Evolutionary conservation across 2,888 invertebrate genomes (phyloP), one percentile per base, ranked within the genome.

Genomic region (Zele albiditarsus): DNA sequence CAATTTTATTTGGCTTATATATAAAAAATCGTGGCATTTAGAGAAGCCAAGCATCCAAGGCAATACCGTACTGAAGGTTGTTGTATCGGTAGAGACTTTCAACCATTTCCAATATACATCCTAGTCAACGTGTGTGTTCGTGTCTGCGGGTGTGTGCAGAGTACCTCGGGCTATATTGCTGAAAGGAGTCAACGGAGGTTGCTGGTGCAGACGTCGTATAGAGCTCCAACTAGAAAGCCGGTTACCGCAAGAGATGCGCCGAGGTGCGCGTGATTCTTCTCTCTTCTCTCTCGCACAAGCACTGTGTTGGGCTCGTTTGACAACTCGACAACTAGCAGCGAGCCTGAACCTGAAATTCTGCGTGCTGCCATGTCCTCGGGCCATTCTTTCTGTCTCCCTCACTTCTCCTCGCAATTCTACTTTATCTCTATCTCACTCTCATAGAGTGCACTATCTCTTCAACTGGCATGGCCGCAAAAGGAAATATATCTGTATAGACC

Each of bases 311-410:
- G 78, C 87, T 77, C 78, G 82, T 84, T 83, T 80, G 83, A 78
- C 80, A 82, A 83, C 84, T 81, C 81, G 81, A 73, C 79, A 78
- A 53, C 79, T 73, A 78, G 79, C 78, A 77, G 76, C 63, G 53
- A 75, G 80, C 77, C 80, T 86, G 85, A 86, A 86, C 86, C 86
- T 85, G 86, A 85, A 86, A 86, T 84, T 82, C 80, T 81, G 80
- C 77, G 82, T 20, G 53, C 53, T 20, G 14, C 89, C 89, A 82
- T 89, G 81, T 83, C 89, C 88, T 87, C 79, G 70, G 79, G 80
- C 79, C 88, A 89, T 63, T 78, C 72, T 75, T 77, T 73, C 53
- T 63, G 25, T 38, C 57, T 33, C 57, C 27, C 33, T 23, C 57
- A 31, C 38, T 33, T 63, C 31, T 63, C 33, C 63, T 28, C 12